phyloP scores from a whole-genome alignment of 92 coral and sea anemone genomes.

The Epizoanthus stellaris region DNA sequence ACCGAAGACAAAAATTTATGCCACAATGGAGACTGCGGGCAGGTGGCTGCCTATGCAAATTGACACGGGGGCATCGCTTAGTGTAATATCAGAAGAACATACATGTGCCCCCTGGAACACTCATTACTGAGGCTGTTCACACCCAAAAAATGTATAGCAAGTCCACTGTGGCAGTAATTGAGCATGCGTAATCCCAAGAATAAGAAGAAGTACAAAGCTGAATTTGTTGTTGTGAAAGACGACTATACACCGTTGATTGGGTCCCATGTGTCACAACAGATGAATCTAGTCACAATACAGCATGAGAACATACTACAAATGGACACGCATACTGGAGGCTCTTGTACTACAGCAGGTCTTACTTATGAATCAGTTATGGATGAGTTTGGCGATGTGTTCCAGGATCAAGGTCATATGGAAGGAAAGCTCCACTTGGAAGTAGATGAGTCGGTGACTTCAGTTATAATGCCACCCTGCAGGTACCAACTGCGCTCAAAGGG shows the following conservation, averaged over 20 bases:
- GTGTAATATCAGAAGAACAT: neutral
- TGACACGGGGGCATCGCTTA: constrained; percentile 16
- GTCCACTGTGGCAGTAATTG: neutral
- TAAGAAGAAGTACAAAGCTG: neutral
- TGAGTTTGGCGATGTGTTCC: constrained; percentile 33
- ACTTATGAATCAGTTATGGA: constrained; percentile 10
- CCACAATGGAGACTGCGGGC: neutral
- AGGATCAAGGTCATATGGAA: constrained; percentile 43
- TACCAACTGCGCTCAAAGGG: neutral
- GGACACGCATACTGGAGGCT: too few relatives aligned
- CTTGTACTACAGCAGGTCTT: neutral
- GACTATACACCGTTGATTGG: constrained; percentile 42
- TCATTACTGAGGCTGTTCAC: constrained; percentile 23
- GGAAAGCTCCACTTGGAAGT: too few relatives aligned
- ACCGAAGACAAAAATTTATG: too few relatives aligned
- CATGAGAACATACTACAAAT: too few relatives aligned
- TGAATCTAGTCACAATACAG: constrained; percentile 7
- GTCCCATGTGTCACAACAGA: neutral
- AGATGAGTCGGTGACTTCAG: constrained; percentile 42
- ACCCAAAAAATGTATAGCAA: constrained; percentile 41
- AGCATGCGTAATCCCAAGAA: too few relatives aligned
- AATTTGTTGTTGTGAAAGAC: constrained; percentile 61
- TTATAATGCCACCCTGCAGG: constrained; percentile 17
- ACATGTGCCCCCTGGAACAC: constrained; percentile 41
- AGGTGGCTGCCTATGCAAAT: neutral